Conservation (phyloP, 2,888 invertebrate genomes). For the Herminia tarsipennalis region DNA sequence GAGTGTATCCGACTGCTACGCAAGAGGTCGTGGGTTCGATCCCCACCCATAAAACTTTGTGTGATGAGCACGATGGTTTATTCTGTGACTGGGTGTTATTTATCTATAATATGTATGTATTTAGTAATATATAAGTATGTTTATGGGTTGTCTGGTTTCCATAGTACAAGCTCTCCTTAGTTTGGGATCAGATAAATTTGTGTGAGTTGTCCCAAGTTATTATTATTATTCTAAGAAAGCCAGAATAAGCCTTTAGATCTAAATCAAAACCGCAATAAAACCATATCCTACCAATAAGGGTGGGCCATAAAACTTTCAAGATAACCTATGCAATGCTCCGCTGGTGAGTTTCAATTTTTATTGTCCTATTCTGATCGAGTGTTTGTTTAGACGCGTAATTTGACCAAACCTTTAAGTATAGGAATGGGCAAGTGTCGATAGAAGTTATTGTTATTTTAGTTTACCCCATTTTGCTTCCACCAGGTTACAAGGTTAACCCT, state of each 20-base stretch:
- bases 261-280: constrained; percentile 55
- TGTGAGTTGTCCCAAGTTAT: too few relatives aligned
- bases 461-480: neutral
- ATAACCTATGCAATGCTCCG: constrained; percentile 39
- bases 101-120: too few relatives aligned
- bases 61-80: too few relatives aligned
- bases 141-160: too few relatives aligned
- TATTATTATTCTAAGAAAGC: neutral
- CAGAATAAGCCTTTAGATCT: constrained; percentile 39
- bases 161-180: too few relatives aligned
- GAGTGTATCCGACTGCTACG: too few relatives aligned
- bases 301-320: constrained; percentile 56
- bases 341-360: constrained; percentile 56
- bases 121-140: too few relatives aligned
- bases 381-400: constrained; percentile 53
- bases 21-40: too few relatives aligned
- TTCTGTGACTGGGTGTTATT: too few relatives aligned
- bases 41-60: too few relatives aligned
- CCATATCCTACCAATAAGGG: constrained; percentile 57
- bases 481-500: neutral
- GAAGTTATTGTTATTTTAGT: neutral
- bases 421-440: constrained; percentile 9
- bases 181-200: too few relatives aligned
- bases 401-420: constrained; percentile 21
- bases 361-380: constrained; percentile 57